Base-by-base conservation (phyloP, 2,888 invertebrate species). In the Rotaria socialis region DNA sequence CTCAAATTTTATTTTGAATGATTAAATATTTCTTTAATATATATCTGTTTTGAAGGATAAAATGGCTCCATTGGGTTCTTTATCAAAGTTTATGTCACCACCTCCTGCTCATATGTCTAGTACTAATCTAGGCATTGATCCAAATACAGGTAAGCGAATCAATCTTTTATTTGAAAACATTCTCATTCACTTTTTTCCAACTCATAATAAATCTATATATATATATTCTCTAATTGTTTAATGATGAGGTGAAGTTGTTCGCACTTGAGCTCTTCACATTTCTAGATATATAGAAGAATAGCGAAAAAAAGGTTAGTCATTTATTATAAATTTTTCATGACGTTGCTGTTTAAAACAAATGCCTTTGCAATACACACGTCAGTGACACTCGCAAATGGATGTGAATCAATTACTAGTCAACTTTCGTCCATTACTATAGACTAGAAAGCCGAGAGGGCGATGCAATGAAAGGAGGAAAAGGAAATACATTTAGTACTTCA, bases 401-500 rank as follows among this genome's bases (percentile, higher is more conserved):
- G 56, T 7, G 24, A 60, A 60, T 60, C 58, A 60, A 60, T 60
- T 60, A 60, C n/a, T 60, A 60, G 58, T 14, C 35, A 41, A 67
- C 67, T 67, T 14, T 67, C 67, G 67, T 67, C 27, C 67, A 35
- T 47, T 47, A 43, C 55, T 55, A 67, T 27, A 27, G 27, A 67
- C 67, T 67, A 67, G n/a, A 67, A n/a, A 67, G 80, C 22, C 47
- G 80, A 35, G 67, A 67, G 67, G 35, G 22, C 67, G 67, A 35
- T 16, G 35, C 22, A 67, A 67, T 67, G 22, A 35, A 67, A 35
- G 35, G 8, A 67, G 80, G 47, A 80, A 80, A 43, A 43, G 80
- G 80, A 80, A 80, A 80, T 80, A 80, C 80, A 80, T 80, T 80
- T 80, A 80, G 80, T 80, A 80, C 80, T 80, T 80, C 43, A 80